Conservation (phyloP, 2,888 invertebrate genomes). For the Trissonchulus latispiculum region DNA sequence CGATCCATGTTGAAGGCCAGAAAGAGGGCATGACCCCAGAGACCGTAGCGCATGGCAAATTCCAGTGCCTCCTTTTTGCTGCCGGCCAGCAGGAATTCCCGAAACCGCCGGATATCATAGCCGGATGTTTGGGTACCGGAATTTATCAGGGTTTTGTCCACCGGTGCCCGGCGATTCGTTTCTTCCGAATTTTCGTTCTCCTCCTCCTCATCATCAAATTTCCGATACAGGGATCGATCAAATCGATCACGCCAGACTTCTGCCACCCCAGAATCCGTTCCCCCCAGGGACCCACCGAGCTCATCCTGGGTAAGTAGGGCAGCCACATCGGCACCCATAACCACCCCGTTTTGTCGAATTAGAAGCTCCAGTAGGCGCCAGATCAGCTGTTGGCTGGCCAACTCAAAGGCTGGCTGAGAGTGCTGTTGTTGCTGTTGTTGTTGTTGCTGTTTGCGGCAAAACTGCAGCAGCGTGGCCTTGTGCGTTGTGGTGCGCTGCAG, state of each 20-base stretch:
- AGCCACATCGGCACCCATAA: slow-evolving; percentile 5
- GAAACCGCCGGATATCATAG: background rate
- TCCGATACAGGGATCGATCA: background rate
- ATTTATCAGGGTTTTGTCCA: background rate
- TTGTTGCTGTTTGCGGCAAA: background rate
- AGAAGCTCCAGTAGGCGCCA: slow-evolving; percentile 4
- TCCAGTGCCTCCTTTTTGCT: slow-evolving; percentile 53
- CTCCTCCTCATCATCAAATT: background rate
- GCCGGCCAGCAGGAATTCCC: slow-evolving; percentile 20
- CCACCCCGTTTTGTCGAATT: slow-evolving; percentile 13
- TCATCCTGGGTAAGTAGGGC: background rate
- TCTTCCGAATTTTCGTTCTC: background rate
- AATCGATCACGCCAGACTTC: slow-evolving; percentile 14
- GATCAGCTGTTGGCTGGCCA: slow-evolving; percentile 9
- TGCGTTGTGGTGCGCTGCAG: background rate
- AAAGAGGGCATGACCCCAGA: slow-evolving; percentile 91
- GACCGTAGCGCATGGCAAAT: slow-evolving; percentile 72
- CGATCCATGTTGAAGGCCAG: slow-evolving; percentile 75
- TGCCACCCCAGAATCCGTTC: background rate
- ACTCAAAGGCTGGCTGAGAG: background rate
- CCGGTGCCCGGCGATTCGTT: background rate
- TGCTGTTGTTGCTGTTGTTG: background rate
- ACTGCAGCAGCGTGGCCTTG: background rate
- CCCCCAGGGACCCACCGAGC: background rate
- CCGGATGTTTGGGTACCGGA: slow-evolving; percentile 10